Evolutionary conservation across 2,113 vertebrate genomes (phyloP), one percentile per base, ranked within the genome.

Genomic region (Pseudopodoces humilis): DNA sequence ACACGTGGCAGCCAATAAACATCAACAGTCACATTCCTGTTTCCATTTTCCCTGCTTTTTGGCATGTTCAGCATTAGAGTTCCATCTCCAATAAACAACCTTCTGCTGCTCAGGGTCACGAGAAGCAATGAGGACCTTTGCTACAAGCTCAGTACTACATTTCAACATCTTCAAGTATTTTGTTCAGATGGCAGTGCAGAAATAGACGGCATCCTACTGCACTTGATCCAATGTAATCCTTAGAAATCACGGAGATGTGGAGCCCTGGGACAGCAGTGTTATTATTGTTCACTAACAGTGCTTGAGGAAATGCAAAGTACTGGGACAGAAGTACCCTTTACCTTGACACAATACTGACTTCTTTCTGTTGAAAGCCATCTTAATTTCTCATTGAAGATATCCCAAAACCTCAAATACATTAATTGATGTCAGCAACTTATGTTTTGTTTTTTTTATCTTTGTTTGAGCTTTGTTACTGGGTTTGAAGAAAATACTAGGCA

Each of bases 51-150:
- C 35, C 11, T 11, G n/a, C 4, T 31, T 69, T 81, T 72, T 79
- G 33, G 8, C 27, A 13, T 10, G 10, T 5, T 56, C 37, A 58
- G 17, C 55, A 58, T 58, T 85, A 3, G 7, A 62, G 43, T 49
- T 71, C 21, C 28, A n/a, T 22, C 55, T 56, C 83, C 67, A 43
- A 44, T 11, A 28, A 90, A 39, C 12, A 87, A 17, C 13, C 3
- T 76, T 62, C 50, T 90, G 58, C 16, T 37, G 30, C n/a, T 59
- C 14, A 3, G 24, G 53, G 19, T 24, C 63, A 39, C 0, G 0
- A 35, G 13, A 35, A 89, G 50, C 30, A 69, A 20, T 21, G 24
- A 55, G 20, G 24, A 67, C 35, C 37, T 70, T 20, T 69, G 50
- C 52, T 52, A 18, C 25, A 59, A 86, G 19, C 11, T 86, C 18